Conservation (phyloP, 2,888 invertebrate species). For the Copidosoma aretas region DNA sequence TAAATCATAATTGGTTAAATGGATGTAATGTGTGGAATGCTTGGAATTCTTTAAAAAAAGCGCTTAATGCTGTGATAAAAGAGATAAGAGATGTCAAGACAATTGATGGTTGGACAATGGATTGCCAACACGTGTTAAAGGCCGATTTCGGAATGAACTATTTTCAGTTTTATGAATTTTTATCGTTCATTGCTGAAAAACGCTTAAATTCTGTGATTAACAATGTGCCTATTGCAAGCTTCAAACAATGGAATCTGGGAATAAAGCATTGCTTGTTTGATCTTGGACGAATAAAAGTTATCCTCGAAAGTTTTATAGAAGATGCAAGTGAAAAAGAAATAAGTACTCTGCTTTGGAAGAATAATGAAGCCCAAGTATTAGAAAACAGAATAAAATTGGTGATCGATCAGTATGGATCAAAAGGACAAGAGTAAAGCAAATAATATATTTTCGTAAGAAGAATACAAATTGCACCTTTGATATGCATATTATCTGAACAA, state of each 20-base stretch:
- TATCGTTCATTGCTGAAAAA: conserved; percentile 70
- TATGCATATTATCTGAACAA: neutral
- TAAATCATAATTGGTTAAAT: conserved; percentile 99
- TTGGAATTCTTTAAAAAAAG: conserved; percentile 73
- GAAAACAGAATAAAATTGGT: conserved; percentile 42
- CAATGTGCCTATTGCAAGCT: conserved; percentile 52
- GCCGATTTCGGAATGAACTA: conserved; percentile 81
- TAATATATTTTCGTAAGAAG: conserved; percentile 12
- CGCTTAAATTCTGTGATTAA: conserved; percentile 65
- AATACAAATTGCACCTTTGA: neutral
- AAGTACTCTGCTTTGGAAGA: conserved; percentile 45
- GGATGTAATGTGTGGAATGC: conserved; percentile 80
- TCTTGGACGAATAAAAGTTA: conserved; percentile 60
- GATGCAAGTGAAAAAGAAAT: conserved; percentile 52
- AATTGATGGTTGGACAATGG: conserved; percentile 75
- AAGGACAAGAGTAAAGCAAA: conserved; percentile 31
- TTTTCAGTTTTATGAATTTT: conserved; percentile 71
- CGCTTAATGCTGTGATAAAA: conserved; percentile 72
- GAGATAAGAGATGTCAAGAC: conserved; percentile 82
- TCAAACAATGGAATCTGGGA: conserved; percentile 62
- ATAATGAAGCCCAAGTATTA: conserved; percentile 43
- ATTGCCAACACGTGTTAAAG: conserved; percentile 83
- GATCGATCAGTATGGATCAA: conserved; percentile 23
- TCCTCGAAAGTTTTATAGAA: conserved; percentile 61
- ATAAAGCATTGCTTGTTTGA: conserved; percentile 64